These are phyloP conservation scores for Puma concolor DNA, from an alignment of 2,113 vertebrate genomes.

Conservation along the genomic window DNA sequence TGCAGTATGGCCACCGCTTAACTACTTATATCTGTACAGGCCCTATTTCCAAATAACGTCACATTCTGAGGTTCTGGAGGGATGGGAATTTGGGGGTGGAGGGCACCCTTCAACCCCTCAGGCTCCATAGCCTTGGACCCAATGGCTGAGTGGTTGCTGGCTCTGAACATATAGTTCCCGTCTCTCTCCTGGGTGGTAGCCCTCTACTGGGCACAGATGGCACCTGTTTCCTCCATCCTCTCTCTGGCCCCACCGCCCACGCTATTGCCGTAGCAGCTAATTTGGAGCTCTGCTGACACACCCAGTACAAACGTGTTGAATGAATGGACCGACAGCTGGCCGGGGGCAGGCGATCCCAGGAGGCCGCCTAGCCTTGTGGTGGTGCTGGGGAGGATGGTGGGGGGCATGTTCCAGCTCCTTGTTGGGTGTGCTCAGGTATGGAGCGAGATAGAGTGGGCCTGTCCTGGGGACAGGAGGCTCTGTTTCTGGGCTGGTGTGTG, in stretches of 20 bases:
- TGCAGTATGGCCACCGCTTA: not conserved
- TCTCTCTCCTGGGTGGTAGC: not conserved
- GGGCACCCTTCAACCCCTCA: not conserved
- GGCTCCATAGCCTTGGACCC: not conserved
- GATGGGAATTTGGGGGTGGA: not conserved
- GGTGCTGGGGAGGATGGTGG: not conserved
- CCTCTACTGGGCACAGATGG: not conserved
- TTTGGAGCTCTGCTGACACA: slow-evolving; percentile 22
- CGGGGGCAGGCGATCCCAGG: not conserved
- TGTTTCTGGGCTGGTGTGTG: not conserved
- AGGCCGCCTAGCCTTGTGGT: not conserved
- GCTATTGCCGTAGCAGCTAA: not conserved
- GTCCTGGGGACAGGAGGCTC: not conserved
- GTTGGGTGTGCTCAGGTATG: not conserved
- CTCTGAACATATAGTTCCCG: not conserved
- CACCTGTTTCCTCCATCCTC: not conserved
- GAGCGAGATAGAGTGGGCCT: not conserved
- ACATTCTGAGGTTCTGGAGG: not conserved
- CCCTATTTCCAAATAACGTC: not conserved
- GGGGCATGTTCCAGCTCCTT: not conserved
- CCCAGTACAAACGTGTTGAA: not conserved
- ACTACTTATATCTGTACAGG: not conserved
- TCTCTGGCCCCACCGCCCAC: not conserved
- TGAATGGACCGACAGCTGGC: slow-evolving; percentile 35
- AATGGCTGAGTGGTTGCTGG: not conserved